A percentile compares a stretch with the other conserved stretches of the same genome.
These are phyloP conservation scores for Anableps anableps DNA, from an alignment of 2,797 vertebrate species.

Conservation along the genomic window DNA sequence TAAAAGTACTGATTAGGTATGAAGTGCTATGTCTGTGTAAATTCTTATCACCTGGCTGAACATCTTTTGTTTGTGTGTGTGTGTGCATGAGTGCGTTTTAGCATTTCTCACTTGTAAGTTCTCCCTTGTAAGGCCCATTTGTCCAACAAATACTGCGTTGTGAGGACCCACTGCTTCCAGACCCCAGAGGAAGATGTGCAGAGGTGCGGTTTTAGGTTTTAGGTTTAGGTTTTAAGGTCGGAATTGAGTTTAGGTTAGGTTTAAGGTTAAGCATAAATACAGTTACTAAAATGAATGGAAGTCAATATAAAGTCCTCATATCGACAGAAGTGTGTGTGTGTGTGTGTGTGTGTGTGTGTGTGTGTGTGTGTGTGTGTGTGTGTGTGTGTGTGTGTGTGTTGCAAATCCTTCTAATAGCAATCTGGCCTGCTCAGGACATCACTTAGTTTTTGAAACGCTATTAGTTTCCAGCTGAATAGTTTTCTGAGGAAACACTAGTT, in stretches of 20 bases:
- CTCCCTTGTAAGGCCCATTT: background rate
- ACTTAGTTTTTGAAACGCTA: slow-evolving; percentile 67
- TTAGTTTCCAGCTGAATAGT: slow-evolving; percentile 73
- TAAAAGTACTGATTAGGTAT: background rate
- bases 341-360: background rate
- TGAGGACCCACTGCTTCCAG: background rate
- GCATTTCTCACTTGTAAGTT: background rate
- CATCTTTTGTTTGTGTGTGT: background rate
- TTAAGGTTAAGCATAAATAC: background rate
- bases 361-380: background rate
- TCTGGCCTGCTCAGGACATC: slow-evolving; percentile 53
- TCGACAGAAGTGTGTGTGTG: background rate
- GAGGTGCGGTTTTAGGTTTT: too few relatives aligned
- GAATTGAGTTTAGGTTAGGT: too few relatives aligned
- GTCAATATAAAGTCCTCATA: background rate
- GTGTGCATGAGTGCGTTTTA: background rate
- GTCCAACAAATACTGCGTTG: background rate
- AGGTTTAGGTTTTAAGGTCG: too few relatives aligned
- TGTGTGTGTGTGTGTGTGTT: slow-evolving; percentile 24
- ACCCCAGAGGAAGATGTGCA: too few relatives aligned
- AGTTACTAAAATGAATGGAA: background rate
- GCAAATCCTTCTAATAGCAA: slow-evolving; percentile 54
- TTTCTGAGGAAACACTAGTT: slow-evolving; percentile 76
- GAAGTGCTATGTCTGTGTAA: background rate
- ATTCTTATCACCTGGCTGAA: background rate